Conservation (phyloP, 1,140 invertebrate species). For the Octopus sinensis region DNA sequence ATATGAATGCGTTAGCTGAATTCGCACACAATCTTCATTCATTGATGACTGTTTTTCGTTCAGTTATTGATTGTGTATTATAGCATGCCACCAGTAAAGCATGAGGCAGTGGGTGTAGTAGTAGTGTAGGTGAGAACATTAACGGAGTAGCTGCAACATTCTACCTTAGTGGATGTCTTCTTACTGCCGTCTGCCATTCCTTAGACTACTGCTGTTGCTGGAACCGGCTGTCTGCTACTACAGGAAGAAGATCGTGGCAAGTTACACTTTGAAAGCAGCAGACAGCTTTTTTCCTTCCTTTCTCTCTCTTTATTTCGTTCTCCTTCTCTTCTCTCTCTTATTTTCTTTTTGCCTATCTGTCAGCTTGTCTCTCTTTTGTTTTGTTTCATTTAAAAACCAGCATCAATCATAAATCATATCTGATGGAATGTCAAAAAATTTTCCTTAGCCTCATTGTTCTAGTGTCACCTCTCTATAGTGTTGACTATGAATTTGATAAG, state of each 20-base stretch:
- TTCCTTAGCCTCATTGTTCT: no score
- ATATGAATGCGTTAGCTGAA: no score
- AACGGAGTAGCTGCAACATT: neutral
- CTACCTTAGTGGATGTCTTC: neutral
- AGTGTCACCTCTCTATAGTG: no score
- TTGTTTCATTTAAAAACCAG: neutral
- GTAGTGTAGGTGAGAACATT: no score
- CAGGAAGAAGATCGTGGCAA: neutral
- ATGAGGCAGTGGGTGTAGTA: no score
- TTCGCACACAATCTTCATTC: neutral
- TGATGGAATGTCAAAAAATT: no score
- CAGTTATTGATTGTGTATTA: neutral
- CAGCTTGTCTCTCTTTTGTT: neutral
- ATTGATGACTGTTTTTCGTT: neutral
- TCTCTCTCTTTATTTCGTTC: neutral
- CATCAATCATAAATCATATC: no score
- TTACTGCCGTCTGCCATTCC: neutral
- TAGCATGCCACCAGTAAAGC: neutral
- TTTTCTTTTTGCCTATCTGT: neutral
- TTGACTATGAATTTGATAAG: no score
- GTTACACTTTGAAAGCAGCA: no score
- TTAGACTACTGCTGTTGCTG: neutral
- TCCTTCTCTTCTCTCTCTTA: neutral
- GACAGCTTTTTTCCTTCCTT: neutral
- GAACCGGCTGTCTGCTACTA: conserved; percentile 1